phyloP scores from a whole-genome alignment of 2,888 invertebrate genomes.

The Polydrusus tereticollis region DNA sequence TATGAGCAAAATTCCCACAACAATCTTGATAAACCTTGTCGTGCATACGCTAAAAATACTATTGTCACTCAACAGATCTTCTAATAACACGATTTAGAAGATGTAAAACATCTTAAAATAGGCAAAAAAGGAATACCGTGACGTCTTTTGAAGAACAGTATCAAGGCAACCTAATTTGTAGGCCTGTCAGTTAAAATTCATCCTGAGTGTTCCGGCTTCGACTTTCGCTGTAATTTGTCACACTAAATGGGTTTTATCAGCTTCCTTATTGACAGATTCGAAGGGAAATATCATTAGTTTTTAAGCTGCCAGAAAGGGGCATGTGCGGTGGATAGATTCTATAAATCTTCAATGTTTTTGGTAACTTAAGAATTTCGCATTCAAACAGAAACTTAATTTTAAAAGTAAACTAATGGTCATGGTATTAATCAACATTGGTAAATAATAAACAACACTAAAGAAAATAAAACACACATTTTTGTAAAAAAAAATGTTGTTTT shows the following conservation, averaged over 20 bases:
- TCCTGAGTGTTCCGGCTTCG: slow-evolving; percentile 16
- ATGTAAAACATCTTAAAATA: slow-evolving; percentile 7
- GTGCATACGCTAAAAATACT: not conserved
- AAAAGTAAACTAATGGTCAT: too few species aligned
- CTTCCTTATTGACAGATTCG: slow-evolving; percentile 19
- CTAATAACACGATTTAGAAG: slow-evolving; percentile 11
- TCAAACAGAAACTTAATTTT: not conserved
- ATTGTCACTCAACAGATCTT: not conserved
- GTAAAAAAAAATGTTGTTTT: too few species aligned
- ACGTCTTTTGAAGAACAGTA: slow-evolving; percentile 5
- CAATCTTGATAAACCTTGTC: not conserved
- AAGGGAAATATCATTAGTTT: slow-evolving; percentile 19
- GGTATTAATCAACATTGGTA: too few species aligned
- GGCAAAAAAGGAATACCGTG: not conserved
- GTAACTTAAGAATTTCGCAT: not conserved
- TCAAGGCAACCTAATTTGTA: slow-evolving; percentile 11
- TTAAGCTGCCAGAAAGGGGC: not conserved
- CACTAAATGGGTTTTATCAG: slow-evolving; percentile 21
- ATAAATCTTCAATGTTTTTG: not conserved
- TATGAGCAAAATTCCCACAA: slow-evolving; percentile 1
- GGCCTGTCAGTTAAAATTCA: slow-evolving; percentile 14
- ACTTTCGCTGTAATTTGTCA: slow-evolving; percentile 19
- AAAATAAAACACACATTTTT: too few species aligned
- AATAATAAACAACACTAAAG: too few species aligned
- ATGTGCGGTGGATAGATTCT: not conserved